A percentile compares a stretch with the other conserved stretches of the same genome.
phyloP scores from a whole-genome alignment of 2,113 vertebrate genomes.

The Crocuta crocuta region DNA sequence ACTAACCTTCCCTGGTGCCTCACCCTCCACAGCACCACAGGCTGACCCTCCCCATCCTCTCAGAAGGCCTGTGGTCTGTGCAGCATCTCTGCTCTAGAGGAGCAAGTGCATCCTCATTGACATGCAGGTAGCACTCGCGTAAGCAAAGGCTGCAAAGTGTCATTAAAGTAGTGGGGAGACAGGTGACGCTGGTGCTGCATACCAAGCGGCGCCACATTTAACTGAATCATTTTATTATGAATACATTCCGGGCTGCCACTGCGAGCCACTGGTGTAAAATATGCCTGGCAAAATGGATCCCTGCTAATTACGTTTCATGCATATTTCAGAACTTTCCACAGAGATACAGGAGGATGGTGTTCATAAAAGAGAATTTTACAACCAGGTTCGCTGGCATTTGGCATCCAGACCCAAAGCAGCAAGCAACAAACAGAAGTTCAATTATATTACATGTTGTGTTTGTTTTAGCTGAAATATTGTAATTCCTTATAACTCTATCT shows the following conservation, averaged over 20 bases:
- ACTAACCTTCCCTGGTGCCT: accelerated
- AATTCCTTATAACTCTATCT: not conserved
- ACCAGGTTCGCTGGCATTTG: constrained; percentile 22
- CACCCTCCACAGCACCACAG: accelerated
- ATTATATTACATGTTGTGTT: not conserved
- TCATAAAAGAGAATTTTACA: constrained; percentile 63
- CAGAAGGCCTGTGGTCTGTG: constrained; percentile 16
- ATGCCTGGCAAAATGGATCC: constrained; percentile 70
- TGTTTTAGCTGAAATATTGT: not conserved
- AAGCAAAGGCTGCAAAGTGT: constrained; percentile 78
- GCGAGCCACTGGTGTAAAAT: constrained; percentile 77
- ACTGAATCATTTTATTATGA: constrained; percentile 83
- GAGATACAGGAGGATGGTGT: constrained; percentile 14
- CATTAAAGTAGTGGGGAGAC: constrained; percentile 83
- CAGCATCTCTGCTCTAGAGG: not conserved
- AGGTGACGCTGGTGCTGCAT: constrained; percentile 83
- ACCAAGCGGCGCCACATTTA: constrained; percentile 84
- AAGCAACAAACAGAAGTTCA: constrained; percentile 52
- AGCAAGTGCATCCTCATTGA: constrained; percentile 69
- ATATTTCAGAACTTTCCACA: constrained; percentile 76
- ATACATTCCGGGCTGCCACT: constrained; percentile 70
- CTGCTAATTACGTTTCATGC: constrained; percentile 80
- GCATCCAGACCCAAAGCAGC: not conserved
- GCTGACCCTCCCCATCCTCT: not conserved
- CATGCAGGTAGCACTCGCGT: constrained; percentile 80